Base-by-base conservation (phyloP, 2,113 vertebrate genomes). In the Ciconia stormi region DNA sequence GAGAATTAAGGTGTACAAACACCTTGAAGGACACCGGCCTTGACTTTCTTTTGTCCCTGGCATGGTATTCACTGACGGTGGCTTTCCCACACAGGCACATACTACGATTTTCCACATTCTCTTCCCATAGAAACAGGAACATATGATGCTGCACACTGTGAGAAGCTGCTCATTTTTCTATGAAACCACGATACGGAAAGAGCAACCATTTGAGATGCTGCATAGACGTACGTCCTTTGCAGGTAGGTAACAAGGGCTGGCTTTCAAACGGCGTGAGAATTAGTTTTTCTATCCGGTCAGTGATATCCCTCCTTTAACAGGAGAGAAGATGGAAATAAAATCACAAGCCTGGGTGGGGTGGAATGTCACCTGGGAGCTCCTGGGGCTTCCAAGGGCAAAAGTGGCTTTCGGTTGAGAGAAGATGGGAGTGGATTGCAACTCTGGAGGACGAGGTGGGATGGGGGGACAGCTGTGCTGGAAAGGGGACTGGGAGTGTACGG, bases 401-500 rank as follows among this genome's bases (percentile, higher is more conserved):
- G n/a, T 3, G 8, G 44, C 58, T 65, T 74, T 12, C 1, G 7
- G 17, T 34, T 32, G 50, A 36, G 26, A 71, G 49, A 49, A 17
- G 34, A 53, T 7, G 58, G 56, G 18, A n/a, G 42, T 5, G 29
- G 47, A 29, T 8, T 21, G n/a, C 8, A 23, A 14, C 4, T 13
- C 34, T 2, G 3, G 63, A 29, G 49, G 49, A 46, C 1, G 9
- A 40, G 42, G 30, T 3, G 13, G 63, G n/a, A 30, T 2, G 20
- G 30, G 16, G 7, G 23, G 26, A 65, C 3, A 20, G 30, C 25
- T 26, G 30, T 7, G 32, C 53, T 11, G 38, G 11, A 9, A 44
- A 22, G 11, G 32, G 20, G 26, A 29, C 6, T 5, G 29, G 40
- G 19, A 49, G 16, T 7, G 0, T 2, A 13, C 0, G 23, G 38